A percentile compares a stretch with the other conserved stretches of the same genome.
Evolutionary conservation across 2,888 invertebrate species (phyloP).

Genomic region (Apamea sordens): DNA sequence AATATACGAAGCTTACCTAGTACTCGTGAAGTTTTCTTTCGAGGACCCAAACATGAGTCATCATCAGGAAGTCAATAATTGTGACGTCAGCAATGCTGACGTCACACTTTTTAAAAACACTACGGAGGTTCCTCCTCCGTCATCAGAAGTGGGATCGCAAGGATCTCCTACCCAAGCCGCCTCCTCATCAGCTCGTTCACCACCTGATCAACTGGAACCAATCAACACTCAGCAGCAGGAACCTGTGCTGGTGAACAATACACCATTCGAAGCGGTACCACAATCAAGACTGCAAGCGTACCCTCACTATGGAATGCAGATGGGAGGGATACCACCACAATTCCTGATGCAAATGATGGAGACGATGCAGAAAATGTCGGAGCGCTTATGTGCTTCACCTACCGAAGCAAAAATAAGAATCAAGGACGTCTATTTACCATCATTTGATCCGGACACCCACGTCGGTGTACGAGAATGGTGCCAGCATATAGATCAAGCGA

Average conservation of each 20-base stretch:
- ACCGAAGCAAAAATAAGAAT: too few relatives aligned
- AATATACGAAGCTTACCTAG: neutral
- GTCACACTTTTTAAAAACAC: neutral
- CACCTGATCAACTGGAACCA: neutral
- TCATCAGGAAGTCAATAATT: neutral
- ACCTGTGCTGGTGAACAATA: neutral
- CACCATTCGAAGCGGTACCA: neutral
- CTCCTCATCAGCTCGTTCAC: neutral
- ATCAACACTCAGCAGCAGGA: neutral
- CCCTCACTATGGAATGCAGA: too few relatives aligned
- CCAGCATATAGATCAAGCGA: too few relatives aligned
- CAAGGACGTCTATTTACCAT: too few relatives aligned
- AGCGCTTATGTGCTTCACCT: too few relatives aligned
- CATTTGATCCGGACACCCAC: too few relatives aligned
- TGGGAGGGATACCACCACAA: too few relatives aligned
- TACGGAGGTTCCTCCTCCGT: neutral
- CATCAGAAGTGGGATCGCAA: neutral
- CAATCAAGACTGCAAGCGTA: too few relatives aligned
- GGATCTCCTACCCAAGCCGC: neutral
- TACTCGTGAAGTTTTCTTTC: neutral
- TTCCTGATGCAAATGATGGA: too few relatives aligned
- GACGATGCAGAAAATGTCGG: too few relatives aligned
- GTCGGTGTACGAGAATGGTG: too few relatives aligned
- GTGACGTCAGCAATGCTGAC: neutral
- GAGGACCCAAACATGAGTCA: neutral